A percentile compares a stretch with the other conserved stretches of the same genome.
phyloP scores from a whole-genome alignment of 1,140 invertebrate species.

The Lordiphosa clarofinis region DNA sequence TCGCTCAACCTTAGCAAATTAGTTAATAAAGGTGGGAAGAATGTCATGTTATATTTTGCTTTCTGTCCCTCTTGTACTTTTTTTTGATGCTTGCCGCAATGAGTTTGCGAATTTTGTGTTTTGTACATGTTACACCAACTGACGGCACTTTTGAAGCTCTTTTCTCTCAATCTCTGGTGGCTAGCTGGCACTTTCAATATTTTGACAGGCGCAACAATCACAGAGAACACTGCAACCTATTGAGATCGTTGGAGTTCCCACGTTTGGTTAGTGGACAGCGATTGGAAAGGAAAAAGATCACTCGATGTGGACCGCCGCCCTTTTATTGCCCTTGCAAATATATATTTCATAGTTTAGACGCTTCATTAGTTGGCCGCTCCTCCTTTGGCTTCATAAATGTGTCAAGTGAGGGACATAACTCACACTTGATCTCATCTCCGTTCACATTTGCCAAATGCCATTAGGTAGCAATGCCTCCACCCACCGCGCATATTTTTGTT shows the following conservation, averaged over 20 bases:
- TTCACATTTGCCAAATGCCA: too few relatives aligned
- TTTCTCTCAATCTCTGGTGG: constrained; percentile 20
- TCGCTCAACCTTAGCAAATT: constrained; percentile 62
- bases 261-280: constrained; percentile 18
- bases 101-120: constrained; percentile 74
- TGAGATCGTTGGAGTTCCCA: constrained; percentile 42
- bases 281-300: constrained; percentile 33
- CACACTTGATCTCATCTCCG: too few relatives aligned
- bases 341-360: neutral
- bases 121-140: neutral
- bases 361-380: constrained; percentile 1
- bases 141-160: constrained; percentile 31
- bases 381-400: constrained; percentile 1
- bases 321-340: too few relatives aligned
- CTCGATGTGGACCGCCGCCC: neutral
- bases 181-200: constrained; percentile 48
- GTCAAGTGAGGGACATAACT: too few relatives aligned
- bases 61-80: constrained; percentile 21
- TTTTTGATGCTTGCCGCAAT: constrained; percentile 49
- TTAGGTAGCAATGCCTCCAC: too few relatives aligned
- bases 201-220: constrained; percentile 69
- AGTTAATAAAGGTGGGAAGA: constrained; percentile 73
- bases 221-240: constrained; percentile 46
- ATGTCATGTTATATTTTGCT: constrained; percentile 45
- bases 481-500: neutral